Conservation (phyloP, 2,113 vertebrate species). For the Labeo rohita region DNA sequence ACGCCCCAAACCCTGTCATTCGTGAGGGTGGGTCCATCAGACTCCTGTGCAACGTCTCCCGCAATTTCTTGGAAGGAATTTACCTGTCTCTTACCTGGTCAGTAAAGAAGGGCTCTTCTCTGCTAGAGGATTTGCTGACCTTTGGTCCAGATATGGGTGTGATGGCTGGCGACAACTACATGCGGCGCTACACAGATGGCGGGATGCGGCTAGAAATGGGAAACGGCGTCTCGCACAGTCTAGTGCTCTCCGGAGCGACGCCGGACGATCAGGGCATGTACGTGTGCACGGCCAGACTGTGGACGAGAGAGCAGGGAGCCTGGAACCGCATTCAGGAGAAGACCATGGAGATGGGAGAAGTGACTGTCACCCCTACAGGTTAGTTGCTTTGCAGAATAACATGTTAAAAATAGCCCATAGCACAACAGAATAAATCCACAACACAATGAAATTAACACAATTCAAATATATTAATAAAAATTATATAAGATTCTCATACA, state of each 20-base stretch:
- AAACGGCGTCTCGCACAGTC: slow-evolving; percentile 73
- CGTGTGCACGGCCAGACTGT: slow-evolving; percentile 83
- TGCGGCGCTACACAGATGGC: slow-evolving; percentile 79
- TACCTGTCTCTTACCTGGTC: slow-evolving; percentile 89
- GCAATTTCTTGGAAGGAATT: slow-evolving; percentile 76
- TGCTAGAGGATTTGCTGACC: slow-evolving; percentile 76
- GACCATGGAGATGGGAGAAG: slow-evolving; percentile 75
- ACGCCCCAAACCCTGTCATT: slow-evolving; percentile 66
- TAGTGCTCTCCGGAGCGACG: slow-evolving; percentile 78
- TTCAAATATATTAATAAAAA: background rate
- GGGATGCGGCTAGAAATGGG: slow-evolving; percentile 81
- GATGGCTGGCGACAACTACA: slow-evolving; percentile 68
- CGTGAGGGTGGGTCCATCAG: slow-evolving; percentile 83
- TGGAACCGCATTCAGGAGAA: slow-evolving; percentile 91
- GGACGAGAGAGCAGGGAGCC: slow-evolving; percentile 80
- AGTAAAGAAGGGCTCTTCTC: slow-evolving; percentile 62
- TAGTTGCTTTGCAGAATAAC: slow-evolving; percentile 55
- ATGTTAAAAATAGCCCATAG: background rate
- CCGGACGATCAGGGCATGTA: slow-evolving; percentile 81
- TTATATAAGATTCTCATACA: background rate
- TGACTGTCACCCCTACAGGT: slow-evolving; percentile 84
- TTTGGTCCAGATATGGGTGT: slow-evolving; percentile 84
- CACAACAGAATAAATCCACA: background rate
- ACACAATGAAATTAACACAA: background rate
- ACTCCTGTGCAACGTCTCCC: slow-evolving; percentile 80